phyloP scores from a whole-genome alignment of 2,888 invertebrate genomes.

The Leptinotarsa rubiginosa region DNA sequence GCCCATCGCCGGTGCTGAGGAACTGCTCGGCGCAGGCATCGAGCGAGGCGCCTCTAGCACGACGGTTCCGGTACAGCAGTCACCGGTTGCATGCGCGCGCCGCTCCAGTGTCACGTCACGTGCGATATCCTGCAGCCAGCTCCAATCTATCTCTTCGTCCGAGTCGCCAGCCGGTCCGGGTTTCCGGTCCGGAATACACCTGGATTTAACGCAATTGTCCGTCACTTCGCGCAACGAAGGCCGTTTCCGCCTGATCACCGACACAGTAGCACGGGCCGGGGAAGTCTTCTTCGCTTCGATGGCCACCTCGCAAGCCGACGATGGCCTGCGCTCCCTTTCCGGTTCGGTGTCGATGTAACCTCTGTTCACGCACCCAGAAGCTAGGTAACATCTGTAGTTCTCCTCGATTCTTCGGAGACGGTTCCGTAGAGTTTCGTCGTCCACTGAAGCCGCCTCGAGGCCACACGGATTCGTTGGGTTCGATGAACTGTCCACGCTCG shows the following conservation, averaged over 20 bases:
- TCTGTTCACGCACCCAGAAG: slow-evolving; percentile 55
- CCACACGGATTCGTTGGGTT: slow-evolving; percentile 23
- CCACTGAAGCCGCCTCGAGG: slow-evolving; percentile 26
- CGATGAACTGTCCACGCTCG: slow-evolving; percentile 42
- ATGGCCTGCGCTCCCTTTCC: slow-evolving; percentile 45
- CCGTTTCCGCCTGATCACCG: slow-evolving; percentile 50
- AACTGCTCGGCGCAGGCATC: slow-evolving; percentile 46
- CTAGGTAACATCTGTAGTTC: slow-evolving; percentile 54
- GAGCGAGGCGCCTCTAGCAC: slow-evolving; percentile 54
- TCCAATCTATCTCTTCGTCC: slow-evolving; percentile 62
- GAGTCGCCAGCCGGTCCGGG: slow-evolving; percentile 54
- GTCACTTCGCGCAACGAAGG: slow-evolving; percentile 38
- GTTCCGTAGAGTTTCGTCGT: slow-evolving; percentile 49
- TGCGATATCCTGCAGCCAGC: slow-evolving; percentile 60
- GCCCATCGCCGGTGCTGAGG: slow-evolving; percentile 45
- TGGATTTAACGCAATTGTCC: slow-evolving; percentile 33
- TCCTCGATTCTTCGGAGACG: slow-evolving; percentile 56
- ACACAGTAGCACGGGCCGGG: slow-evolving; percentile 48
- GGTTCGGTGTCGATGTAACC: slow-evolving; percentile 53
- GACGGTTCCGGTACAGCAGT: slow-evolving; percentile 60
- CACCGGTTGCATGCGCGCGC: slow-evolving; percentile 57
- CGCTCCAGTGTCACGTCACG: slow-evolving; percentile 52
- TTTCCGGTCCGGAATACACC: slow-evolving; percentile 54
- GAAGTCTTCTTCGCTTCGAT: slow-evolving; percentile 47
- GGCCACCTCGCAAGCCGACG: slow-evolving; percentile 49